These are phyloP conservation scores for Pardosa pseudoannulata DNA, from an alignment of 2,888 invertebrate genomes.

Conservation along the genomic window DNA sequence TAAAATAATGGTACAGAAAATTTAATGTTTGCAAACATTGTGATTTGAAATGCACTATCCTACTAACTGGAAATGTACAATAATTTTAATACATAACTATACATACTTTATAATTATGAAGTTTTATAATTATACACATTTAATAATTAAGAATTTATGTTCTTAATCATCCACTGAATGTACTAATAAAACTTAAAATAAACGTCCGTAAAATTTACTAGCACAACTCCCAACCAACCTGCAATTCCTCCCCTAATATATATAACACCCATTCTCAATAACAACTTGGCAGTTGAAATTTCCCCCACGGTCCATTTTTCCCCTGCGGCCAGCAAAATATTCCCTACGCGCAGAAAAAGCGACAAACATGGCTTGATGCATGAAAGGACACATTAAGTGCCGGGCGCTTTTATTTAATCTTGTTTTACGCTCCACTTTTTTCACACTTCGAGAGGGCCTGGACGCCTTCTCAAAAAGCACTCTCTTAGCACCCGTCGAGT, in stretches of 20 bases:
- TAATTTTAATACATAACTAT: no score
- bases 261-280: neutral
- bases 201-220: neutral
- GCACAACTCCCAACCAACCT: neutral
- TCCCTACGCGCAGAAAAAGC: slow-evolving; percentile 9
- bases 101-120: no score
- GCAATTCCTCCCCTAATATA: neutral
- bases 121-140: no score
- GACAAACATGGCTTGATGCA: slow-evolving; percentile 12
- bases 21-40: no score
- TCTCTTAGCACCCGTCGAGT: slow-evolving; percentile 35
- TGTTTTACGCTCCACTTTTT: slow-evolving; percentile 41
- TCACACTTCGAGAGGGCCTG: slow-evolving; percentile 28
- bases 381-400: slow-evolving; percentile 24
- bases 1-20: no score
- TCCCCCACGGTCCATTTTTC: slow-evolving; percentile 2
- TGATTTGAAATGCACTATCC: no score
- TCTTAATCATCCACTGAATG: no score
- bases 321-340: slow-evolving; percentile 10
- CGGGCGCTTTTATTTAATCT: slow-evolving; percentile 57
- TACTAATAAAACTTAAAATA: no score
- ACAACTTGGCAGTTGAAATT: neutral
- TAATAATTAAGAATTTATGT: no score
- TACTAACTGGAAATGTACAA: no score
- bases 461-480: slow-evolving; percentile 35